Percentiles rank a stretch among this genome's conserved stretches.
phyloP scores from a whole-genome alignment of 2,888 invertebrate species.

The Drosophila paucipuncta region DNA sequence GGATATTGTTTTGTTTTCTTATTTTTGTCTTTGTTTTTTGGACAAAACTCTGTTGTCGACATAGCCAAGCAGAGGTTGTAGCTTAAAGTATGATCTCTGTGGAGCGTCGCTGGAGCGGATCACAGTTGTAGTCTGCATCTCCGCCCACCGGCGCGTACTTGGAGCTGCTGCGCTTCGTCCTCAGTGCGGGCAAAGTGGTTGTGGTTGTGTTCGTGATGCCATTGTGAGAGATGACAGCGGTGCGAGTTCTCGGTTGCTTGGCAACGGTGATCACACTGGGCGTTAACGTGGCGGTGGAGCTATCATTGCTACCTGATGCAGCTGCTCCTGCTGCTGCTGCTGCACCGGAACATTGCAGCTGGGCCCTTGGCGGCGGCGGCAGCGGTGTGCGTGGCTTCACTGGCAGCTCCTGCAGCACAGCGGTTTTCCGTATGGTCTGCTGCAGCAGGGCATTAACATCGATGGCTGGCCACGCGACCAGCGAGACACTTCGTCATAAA shows the following conservation, averaged over 20 bases:
- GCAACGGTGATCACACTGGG: constrained; percentile 81
- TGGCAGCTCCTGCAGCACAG: constrained; percentile 82
- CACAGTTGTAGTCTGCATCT: constrained; percentile 76
- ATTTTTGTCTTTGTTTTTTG: background rate
- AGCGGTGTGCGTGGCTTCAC: constrained; percentile 33
- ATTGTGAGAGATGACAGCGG: constrained; percentile 74
- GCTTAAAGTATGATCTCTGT: constrained; percentile 84
- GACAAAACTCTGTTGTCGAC: constrained; percentile 32
- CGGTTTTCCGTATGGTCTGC: constrained; percentile 84
- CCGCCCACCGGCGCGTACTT: constrained; percentile 71
- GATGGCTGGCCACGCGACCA: constrained; percentile 86
- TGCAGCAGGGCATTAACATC: constrained; percentile 85
- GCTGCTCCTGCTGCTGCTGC: constrained; percentile 9
- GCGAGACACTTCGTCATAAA: constrained; percentile 86
- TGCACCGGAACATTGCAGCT: constrained; percentile 30
- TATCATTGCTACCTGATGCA: constrained; percentile 81
- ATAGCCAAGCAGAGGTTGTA: constrained; percentile 41
- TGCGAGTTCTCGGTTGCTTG: constrained; percentile 70
- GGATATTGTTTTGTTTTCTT: background rate
- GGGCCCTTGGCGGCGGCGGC: constrained; percentile 13
- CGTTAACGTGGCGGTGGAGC: constrained; percentile 83
- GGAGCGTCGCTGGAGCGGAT: constrained; percentile 83
- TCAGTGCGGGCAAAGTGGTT: constrained; percentile 46
- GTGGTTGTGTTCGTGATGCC: constrained; percentile 71
- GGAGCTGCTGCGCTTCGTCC: constrained; percentile 62